These are phyloP conservation scores for Meloidogyne floridensis DNA, from an alignment of 1,140 invertebrate genomes.

Conservation along the genomic window DNA sequence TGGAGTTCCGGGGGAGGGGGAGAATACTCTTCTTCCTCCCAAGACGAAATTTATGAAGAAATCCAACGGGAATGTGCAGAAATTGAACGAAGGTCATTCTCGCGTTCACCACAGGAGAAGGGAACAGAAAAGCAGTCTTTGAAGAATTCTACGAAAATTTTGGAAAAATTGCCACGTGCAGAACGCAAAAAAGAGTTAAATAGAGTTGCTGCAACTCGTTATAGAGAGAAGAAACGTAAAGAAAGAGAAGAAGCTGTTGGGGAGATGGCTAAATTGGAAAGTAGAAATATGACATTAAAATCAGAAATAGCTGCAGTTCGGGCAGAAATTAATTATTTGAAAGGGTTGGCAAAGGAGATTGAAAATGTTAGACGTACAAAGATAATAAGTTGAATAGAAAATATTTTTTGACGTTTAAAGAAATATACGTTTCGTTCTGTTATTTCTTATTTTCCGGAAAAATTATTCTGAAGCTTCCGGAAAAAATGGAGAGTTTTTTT, in stretches of 20 bases:
- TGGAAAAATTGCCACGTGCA: not conserved
- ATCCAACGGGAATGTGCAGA: conserved; percentile 49
- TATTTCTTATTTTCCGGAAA: too few relatives aligned
- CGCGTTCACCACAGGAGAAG: conserved; percentile 10
- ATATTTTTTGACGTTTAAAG: not conserved
- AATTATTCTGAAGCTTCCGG: too few relatives aligned
- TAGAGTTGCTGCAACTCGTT: conserved; percentile 47
- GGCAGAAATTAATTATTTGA: conserved; percentile 44
- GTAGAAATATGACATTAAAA: conserved; percentile 31
- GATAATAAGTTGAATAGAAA: not conserved
- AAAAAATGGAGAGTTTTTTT: not conserved
- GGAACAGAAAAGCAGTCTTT: not conserved
- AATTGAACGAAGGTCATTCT: conserved; percentile 43
- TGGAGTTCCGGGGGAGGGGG: conserved; percentile 32
- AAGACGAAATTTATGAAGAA: conserved; percentile 48
- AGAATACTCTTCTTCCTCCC: conserved; percentile 30
- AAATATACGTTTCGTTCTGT: too few relatives aligned
- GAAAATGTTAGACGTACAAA: conserved; percentile 11
- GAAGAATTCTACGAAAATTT: not conserved
- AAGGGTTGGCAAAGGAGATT: conserved; percentile 42
- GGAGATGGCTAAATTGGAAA: conserved; percentile 40
- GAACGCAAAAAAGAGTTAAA: conserved; percentile 51
- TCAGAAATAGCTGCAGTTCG: conserved; percentile 33
- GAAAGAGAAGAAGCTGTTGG: conserved; percentile 36
- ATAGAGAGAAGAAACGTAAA: conserved; percentile 49